Evolutionary conservation across 2,113 vertebrate genomes (phyloP).

Genomic region (Mugil cephalus): DNA sequence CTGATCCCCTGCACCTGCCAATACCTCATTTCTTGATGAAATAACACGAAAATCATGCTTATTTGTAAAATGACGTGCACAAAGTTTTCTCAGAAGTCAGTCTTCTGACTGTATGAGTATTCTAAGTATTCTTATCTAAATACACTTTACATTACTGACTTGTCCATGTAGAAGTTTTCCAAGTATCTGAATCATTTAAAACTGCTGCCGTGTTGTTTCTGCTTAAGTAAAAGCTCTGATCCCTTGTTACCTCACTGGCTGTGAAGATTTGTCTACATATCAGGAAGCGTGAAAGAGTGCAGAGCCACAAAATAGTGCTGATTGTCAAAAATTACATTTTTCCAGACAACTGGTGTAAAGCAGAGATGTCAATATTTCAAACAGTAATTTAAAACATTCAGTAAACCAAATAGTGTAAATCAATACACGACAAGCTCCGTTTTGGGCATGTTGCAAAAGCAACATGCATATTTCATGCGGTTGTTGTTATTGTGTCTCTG

Average conservation of each 20-base stretch:
- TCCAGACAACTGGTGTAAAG: neutral
- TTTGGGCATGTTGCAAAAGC: neutral
- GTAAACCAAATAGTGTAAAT: conserved; percentile 5
- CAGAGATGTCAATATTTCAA: neutral
- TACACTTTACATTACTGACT: too few relatives aligned
- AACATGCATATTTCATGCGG: neutral
- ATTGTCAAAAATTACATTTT: too few relatives aligned
- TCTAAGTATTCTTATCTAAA: neutral
- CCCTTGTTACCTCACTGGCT: too few relatives aligned
- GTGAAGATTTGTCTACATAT: too few relatives aligned
- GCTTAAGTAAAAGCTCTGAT: too few relatives aligned
- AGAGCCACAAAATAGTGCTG: too few relatives aligned
- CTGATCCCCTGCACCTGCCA: neutral
- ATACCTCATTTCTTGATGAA: conserved; percentile 1
- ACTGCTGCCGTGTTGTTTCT: too few relatives aligned
- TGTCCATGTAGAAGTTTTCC: too few relatives aligned
- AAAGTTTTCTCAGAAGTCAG: neutral
- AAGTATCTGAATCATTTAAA: too few relatives aligned
- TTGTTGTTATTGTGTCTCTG: too few relatives aligned
- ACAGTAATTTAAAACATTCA: neutral
- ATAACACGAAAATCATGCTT: neutral
- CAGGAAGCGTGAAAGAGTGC: too few relatives aligned
- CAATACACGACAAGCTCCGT: neutral
- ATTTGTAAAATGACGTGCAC: neutral
- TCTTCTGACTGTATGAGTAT: neutral